Percentiles rank a stretch among this genome's conserved stretches.
phyloP scores from a whole-genome alignment of 2,113 vertebrate genomes.

The Larimichthys crocea region DNA sequence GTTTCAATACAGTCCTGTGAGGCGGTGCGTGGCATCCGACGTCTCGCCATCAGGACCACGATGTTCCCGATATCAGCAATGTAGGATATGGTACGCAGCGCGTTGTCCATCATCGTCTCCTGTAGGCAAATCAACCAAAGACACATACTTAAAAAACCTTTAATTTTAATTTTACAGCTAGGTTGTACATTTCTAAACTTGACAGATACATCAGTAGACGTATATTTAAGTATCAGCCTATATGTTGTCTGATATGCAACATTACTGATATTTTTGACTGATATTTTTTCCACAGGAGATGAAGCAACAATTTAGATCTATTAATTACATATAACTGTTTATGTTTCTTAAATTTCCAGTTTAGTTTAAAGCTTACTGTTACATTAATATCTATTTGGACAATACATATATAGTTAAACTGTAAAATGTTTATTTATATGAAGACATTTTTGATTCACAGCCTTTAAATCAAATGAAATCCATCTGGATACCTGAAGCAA shows the following conservation, averaged over 20 bases:
- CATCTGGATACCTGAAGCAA: neutral
- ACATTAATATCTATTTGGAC: too few relatives aligned
- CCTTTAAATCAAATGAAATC: neutral
- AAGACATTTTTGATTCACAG: constrained; percentile 9
- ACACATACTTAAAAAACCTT: neutral
- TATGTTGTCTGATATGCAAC: too few relatives aligned
- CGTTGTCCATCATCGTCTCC: constrained; percentile 99
- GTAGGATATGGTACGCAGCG: constrained; percentile 97
- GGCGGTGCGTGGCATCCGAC: constrained; percentile 94
- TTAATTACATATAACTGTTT: too few relatives aligned
- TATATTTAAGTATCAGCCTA: too few relatives aligned
- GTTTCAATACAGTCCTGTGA: constrained; percentile 98
- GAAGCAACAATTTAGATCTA: too few relatives aligned
- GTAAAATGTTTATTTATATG: neutral
- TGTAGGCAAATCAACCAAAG: constrained; percentile 62
- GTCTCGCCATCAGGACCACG: constrained; percentile 96
- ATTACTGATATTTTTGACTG: too few relatives aligned
- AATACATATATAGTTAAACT: too few relatives aligned
- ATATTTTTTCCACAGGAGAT: too few relatives aligned
- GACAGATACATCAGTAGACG: too few relatives aligned
- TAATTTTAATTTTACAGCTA: neutral
- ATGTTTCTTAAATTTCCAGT: too few relatives aligned
- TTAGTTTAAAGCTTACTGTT: too few relatives aligned
- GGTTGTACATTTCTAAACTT: too few relatives aligned
- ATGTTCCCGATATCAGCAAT: constrained; percentile 98